A percentile compares a stretch with the other conserved stretches of the same genome.
Evolutionary conservation across 2,797 vertebrate species (phyloP).

Genomic region (Gymnothorax reevesii): DNA sequence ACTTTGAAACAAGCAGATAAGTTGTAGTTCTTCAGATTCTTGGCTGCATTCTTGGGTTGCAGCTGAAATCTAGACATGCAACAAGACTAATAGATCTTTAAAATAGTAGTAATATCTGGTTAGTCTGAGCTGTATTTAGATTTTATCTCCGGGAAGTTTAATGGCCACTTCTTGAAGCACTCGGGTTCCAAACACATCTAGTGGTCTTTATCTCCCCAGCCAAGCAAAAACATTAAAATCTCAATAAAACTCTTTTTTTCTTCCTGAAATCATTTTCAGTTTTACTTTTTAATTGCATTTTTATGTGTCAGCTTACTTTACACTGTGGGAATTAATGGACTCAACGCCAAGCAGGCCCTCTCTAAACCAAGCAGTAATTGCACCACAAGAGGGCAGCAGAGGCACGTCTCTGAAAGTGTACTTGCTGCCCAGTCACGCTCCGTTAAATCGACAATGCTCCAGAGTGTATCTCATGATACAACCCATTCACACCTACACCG

Average conservation of each 20-base stretch:
- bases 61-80: not conserved
- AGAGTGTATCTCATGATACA: not conserved
- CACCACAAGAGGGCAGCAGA: conserved; percentile 48
- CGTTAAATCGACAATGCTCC: too few species aligned
- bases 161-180: not conserved
- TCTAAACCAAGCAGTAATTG: not conserved
- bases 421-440: not conserved
- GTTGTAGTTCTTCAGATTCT: too few species aligned
- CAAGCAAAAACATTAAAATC: not conserved
- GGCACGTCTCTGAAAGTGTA: not conserved
- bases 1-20: too few species aligned
- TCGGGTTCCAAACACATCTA: not conserved
- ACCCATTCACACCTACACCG: not conserved
- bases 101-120: not conserved
- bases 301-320: not conserved
- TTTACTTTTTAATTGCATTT: not conserved
- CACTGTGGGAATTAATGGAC: not conserved
- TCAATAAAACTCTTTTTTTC: not conserved
- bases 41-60: not conserved
- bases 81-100: not conserved
- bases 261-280: not conserved
- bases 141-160: not conserved
- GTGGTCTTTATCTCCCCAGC: not conserved
- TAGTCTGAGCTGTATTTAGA: not conserved
- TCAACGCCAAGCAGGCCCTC: not conserved